Base-by-base conservation (phyloP, 1,140 invertebrate species). In the Aphelinus certus region DNA sequence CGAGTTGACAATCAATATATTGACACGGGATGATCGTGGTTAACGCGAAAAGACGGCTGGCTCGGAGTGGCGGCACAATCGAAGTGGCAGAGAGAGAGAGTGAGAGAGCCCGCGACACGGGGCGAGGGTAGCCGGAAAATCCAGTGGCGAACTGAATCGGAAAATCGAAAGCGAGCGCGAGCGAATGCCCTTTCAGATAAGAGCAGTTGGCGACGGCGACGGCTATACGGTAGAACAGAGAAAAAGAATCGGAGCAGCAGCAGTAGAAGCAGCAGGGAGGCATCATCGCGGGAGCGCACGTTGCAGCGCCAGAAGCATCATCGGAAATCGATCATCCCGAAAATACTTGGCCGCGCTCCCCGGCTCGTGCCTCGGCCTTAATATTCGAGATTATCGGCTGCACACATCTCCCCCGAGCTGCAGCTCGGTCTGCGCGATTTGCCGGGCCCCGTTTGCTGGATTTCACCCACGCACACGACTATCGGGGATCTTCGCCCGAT, bases 311-410 rank as follows among this genome's bases (percentile, higher is more conserved):
- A 26, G 26, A 26, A 57, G 66, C 66, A 56, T 46, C 70, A 71
- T 71, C 70, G 70, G 61, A 63, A 71, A 71, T 71, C 70, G 70
- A 71, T 71, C 70, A 60, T 42, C 48, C 70, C 49, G 47, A 71
- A 71, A 71, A 71, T 71, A 71, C 70, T 64, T 10, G 57, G 6
- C 10, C 53, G 4, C 65, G 26, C 48, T 53, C 9, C 9, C 63
- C 26, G 10, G 3, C 45, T 9, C 70, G 61, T 64, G 70, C 49
- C n/a, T 10, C 43, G 61, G 70, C 60, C 70, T 71, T 71, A 62
- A 71, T 71, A 71, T 71, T 55, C 51, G 70, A 64, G 61, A 71
- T 71, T 71, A 71, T 71, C 60, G 60, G 51, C 6, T 46, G 70
- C 51, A n/a, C 49, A 43, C 7, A 55, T 71, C 61, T 71, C 43